Conservation (phyloP, 2,888 invertebrate species). For the Lymantria monacha region DNA sequence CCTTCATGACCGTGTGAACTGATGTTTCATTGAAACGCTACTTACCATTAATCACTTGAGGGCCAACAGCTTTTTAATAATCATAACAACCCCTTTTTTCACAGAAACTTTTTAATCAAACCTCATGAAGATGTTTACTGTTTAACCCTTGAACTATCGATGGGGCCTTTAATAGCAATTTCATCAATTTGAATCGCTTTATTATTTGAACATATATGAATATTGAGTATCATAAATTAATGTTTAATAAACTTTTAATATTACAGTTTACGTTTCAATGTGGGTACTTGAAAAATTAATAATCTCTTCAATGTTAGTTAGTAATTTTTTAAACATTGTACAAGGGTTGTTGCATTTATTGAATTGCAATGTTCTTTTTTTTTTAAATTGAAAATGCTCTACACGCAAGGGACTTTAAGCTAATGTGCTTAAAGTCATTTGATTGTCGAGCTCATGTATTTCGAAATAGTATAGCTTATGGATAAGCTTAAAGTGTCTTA, state of each 20-base stretch:
- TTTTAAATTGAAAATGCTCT: too few species aligned
- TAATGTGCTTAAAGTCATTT: too few species aligned
- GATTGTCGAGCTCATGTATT: too few species aligned
- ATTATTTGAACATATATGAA: constrained; percentile 21
- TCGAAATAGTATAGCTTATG: too few species aligned
- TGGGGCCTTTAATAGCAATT: constrained; percentile 43
- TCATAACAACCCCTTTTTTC: constrained; percentile 52
- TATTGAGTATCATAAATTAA: constrained; percentile 16
- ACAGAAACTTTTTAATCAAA: constrained; percentile 56
- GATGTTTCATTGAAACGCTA: constrained; percentile 48
- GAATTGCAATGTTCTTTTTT: too few species aligned
- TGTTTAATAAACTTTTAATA: constrained; percentile 6
- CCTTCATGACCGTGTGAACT: constrained; percentile 57
- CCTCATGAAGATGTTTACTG: constrained; percentile 70
- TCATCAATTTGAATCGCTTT: constrained; percentile 59
- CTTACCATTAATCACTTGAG: constrained; percentile 37
- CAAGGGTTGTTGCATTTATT: too few species aligned
- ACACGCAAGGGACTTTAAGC: too few species aligned
- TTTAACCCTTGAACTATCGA: constrained; percentile 68
- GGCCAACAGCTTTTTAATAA: constrained; percentile 38
- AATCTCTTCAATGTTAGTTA: too few species aligned
- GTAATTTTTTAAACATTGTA: constrained; percentile 21
- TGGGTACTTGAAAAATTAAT: constrained; percentile 19
- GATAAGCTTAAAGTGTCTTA: too few species aligned
- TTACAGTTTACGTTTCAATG: constrained; percentile 17